These are phyloP conservation scores for Falco columbarius DNA, from an alignment of 2,797 vertebrate species.

Conservation along the genomic window DNA sequence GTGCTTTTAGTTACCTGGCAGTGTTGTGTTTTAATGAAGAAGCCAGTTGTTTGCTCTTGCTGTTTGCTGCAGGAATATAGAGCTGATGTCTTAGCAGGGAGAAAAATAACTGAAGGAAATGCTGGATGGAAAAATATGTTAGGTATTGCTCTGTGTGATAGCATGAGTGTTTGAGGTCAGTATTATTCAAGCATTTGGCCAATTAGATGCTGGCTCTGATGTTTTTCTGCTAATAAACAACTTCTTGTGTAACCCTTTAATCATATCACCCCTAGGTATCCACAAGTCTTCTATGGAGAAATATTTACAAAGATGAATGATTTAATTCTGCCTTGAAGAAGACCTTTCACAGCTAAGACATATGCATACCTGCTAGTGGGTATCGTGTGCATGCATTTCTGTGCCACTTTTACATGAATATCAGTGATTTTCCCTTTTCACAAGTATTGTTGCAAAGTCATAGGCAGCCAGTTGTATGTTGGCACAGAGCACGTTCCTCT, in stretches of 20 bases:
- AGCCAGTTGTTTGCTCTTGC: not conserved
- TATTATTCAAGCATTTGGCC: not conserved
- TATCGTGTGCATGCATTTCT: not conserved
- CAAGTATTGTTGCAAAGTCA: not conserved
- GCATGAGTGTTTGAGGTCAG: not conserved
- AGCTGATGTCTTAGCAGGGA: not conserved
- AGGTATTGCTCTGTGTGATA: not conserved
- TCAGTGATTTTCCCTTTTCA: not conserved
- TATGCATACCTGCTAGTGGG: not conserved
- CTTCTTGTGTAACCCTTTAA: not conserved
- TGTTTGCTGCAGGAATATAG: not conserved
- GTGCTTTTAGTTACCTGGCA: not conserved
- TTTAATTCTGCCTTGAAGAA: not conserved
- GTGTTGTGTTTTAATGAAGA: not conserved
- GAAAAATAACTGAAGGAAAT: not conserved
- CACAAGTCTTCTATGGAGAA: not conserved
- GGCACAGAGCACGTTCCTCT: not conserved
- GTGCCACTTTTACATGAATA: not conserved
- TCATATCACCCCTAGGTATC: not conserved
- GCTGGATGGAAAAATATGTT: not conserved
- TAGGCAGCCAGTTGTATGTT: not conserved
- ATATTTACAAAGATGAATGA: not conserved
- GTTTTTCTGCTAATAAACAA: not conserved
- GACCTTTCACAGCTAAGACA: not conserved
- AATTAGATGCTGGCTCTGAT: not conserved